Evolutionary conservation across 2,888 invertebrate species (phyloP).

Genomic region (Erpobdella octoculata): DNA sequence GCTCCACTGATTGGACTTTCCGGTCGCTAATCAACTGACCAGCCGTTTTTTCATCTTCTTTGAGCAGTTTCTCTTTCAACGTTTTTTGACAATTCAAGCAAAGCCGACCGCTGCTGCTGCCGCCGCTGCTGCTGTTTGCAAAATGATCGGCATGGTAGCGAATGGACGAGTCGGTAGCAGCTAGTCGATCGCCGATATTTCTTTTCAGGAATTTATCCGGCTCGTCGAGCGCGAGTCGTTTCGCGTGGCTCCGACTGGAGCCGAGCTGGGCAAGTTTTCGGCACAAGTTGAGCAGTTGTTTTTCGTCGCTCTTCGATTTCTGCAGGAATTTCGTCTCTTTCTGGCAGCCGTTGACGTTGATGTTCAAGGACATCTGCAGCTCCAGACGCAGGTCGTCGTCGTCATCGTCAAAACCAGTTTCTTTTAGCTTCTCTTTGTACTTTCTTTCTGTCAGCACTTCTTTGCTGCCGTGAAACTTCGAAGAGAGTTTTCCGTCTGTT

Average conservation of each 20-base stretch:
- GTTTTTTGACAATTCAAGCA: neutral
- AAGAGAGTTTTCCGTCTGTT: too few species aligned
- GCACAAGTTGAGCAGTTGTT: too few species aligned
- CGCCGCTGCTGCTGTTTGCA: neutral
- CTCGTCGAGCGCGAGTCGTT: neutral
- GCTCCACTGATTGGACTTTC: neutral
- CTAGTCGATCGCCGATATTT: neutral
- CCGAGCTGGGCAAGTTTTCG: too few species aligned
- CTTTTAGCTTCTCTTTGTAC: too few species aligned
- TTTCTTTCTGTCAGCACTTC: too few species aligned
- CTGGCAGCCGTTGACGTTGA: neutral
- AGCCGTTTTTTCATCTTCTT: too few species aligned
- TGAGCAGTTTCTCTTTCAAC: too few species aligned
- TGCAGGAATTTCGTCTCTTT: neutral
- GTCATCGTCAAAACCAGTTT: too few species aligned
- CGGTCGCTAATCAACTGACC: too few species aligned
- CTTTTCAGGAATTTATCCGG: neutral
- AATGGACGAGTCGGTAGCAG: neutral
- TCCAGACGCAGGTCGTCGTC: neutral
- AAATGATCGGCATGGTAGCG: neutral
- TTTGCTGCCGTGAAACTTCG: too few species aligned
- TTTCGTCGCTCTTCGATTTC: too few species aligned
- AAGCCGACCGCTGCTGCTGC: neutral
- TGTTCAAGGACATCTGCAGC: constrained; percentile 6
- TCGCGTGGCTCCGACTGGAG: neutral